These are phyloP conservation scores for Apamea crenata DNA, from an alignment of 2,888 invertebrate species.

Conservation along the genomic window DNA sequence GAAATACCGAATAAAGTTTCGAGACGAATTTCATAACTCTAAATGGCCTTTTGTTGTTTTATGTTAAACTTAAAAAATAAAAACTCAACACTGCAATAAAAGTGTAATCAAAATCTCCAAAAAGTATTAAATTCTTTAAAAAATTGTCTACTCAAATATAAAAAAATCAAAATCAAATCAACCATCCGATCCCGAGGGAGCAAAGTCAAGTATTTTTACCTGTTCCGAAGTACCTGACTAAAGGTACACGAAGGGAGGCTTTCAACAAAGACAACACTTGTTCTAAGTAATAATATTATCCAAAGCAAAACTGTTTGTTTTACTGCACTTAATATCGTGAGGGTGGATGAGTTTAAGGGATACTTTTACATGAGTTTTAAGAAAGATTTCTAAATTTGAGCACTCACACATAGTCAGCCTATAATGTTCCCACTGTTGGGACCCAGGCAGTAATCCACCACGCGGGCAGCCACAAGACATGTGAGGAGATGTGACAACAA, in stretches of 20 bases:
- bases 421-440: no score
- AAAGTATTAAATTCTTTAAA: not conserved
- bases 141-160: not conserved
- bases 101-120: not conserved
- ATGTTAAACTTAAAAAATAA: not conserved
- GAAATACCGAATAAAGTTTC: not conserved
- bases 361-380: not conserved
- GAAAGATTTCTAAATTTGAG: not conserved
- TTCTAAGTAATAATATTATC: conserved; percentile 61
- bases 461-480: no score
- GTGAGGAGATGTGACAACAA: not conserved
- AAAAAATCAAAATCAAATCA: conserved; percentile 39
- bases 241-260: conserved; percentile 51
- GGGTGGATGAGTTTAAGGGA: conserved; percentile 1
- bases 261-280: conserved; percentile 69
- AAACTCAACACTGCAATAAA: not conserved
- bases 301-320: conserved; percentile 62
- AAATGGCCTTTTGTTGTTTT: no score
- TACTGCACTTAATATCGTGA: conserved; percentile 40
- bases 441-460: no score
- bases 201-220: conserved; percentile 50
- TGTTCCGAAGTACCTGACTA: conserved; percentile 60
- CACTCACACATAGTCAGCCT: no score
- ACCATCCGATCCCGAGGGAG: not conserved
- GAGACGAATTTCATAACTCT: not conserved